Conservation (phyloP, 2,888 invertebrate species). For the Oxyscelio sp. region DNA sequence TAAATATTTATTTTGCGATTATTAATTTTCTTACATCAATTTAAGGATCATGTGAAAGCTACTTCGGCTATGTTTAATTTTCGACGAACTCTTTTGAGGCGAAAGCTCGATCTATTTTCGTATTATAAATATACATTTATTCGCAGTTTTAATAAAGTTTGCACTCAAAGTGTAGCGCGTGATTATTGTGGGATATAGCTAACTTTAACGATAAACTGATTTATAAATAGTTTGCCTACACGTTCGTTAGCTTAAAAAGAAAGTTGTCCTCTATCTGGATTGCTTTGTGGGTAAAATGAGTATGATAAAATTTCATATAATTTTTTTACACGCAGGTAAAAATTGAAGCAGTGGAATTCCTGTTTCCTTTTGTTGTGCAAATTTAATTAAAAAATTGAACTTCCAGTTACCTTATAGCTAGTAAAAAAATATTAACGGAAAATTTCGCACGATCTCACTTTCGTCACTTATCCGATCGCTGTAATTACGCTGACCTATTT, state of each 20-base stretch:
- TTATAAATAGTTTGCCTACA: slow-evolving; percentile 20
- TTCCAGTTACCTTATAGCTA: too few relatives aligned
- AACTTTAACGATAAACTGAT: slow-evolving; percentile 33
- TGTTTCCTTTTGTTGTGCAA: too few relatives aligned
- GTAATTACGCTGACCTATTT: background rate
- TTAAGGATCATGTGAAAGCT: too few relatives aligned
- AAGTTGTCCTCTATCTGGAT: slow-evolving; percentile 1
- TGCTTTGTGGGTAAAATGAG: background rate
- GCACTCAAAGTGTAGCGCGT: background rate
- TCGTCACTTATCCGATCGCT: background rate
- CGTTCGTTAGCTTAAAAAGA: slow-evolving; percentile 17
- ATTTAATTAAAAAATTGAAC: too few relatives aligned
- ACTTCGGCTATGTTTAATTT: background rate
- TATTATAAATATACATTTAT: background rate
- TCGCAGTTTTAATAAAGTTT: slow-evolving; percentile 18
- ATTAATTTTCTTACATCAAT: too few relatives aligned
- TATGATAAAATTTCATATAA: background rate
- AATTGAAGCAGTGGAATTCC: too few relatives aligned
- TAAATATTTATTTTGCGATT: slow-evolving; percentile 14
- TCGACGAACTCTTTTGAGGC: too few relatives aligned
- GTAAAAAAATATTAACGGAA: slow-evolving; percentile 11
- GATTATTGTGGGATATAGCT: background rate
- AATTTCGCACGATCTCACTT: slow-evolving; percentile 3
- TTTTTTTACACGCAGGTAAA: too few relatives aligned
- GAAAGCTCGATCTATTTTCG: too few relatives aligned